Base-by-base conservation (phyloP, 2,888 invertebrate genomes). In the Hyposoter dolosus region DNA sequence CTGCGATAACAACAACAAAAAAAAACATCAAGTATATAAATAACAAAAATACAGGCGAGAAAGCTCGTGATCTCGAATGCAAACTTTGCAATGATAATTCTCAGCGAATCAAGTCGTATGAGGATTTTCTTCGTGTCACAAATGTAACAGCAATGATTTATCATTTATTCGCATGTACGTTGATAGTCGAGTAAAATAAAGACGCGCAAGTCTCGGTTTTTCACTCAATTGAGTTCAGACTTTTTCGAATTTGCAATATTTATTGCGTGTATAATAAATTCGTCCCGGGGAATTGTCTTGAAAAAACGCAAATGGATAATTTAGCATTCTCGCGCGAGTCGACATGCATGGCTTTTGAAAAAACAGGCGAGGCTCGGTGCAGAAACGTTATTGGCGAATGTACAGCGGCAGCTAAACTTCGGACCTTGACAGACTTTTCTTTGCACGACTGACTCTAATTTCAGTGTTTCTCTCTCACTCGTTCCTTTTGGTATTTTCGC, bases 341-440 rank as follows among this genome's bases (percentile, higher is more conserved):
- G 60, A 23, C 63, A 23, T 12, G 69, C 9, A 12, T 7, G 69
- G 23, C 12, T 32, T 0, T 17, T 12, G n/a, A 35, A 50, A 56
- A 56, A 53, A 10, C 40, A 47, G 75, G 65, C 35, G 76, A 47
- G 71, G 53, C 53, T 47, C 10, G 19, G n/a, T 40, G 47, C 35
- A 35, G 53, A 60, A 32, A 28, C 69, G 23, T 69, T 69, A 60
- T 79, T 79, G 45, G 69, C 53, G 35, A 74, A 63, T 63, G 23
- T 28, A 53, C 28, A 50, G n/a, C 40, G 15, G 53, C 28, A 69
- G 60, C 69, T 80, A 50, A 32, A 63, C 45, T 53, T 28, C 47
- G 77, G 60, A 77, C 84, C 82, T 82, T 78, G 82, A 82, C 74
- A 78, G 77, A 82, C 72, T 81, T 84, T 74, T 56, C 28, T 65